These are phyloP conservation scores for Propithecus coquereli DNA, from an alignment of 2,113 vertebrate genomes.

Conservation along the genomic window DNA sequence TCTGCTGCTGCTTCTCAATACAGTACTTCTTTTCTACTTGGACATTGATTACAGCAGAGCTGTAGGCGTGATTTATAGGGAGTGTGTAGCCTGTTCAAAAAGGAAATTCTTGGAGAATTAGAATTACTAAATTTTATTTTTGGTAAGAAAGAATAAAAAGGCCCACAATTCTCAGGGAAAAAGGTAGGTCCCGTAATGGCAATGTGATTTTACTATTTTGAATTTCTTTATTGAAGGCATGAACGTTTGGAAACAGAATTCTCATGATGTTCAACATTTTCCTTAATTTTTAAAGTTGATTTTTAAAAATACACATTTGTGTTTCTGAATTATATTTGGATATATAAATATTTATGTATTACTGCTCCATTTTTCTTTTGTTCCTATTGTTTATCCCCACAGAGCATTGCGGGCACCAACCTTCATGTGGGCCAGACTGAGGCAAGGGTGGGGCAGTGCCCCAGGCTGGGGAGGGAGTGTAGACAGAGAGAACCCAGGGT, in stretches of 20 bases:
- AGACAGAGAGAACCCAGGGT: not conserved
- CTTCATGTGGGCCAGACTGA: not conserved
- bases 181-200: not conserved
- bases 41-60: not conserved
- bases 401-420: not conserved
- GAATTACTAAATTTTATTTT: not conserved
- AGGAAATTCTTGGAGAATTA: not conserved
- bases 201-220: slow-evolving; percentile 23
- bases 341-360: slow-evolving; percentile 29
- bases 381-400: not conserved
- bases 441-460: not conserved
- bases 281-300: slow-evolving; percentile 21
- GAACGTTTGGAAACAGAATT: not conserved
- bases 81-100: not conserved
- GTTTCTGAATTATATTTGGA: slow-evolving; percentile 27
- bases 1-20: not conserved
- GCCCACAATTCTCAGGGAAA: not conserved
- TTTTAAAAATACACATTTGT: not conserved
- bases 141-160: not conserved
- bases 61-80: not conserved
- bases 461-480: not conserved
- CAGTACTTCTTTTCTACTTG: not conserved
- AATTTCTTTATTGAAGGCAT: not conserved
- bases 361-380: not conserved
- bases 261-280: not conserved